A percentile compares a stretch with the other conserved stretches of the same genome.
These are phyloP conservation scores for Microtus richardsoni DNA, from an alignment of 2,113 vertebrate genomes.

Conservation along the genomic window DNA sequence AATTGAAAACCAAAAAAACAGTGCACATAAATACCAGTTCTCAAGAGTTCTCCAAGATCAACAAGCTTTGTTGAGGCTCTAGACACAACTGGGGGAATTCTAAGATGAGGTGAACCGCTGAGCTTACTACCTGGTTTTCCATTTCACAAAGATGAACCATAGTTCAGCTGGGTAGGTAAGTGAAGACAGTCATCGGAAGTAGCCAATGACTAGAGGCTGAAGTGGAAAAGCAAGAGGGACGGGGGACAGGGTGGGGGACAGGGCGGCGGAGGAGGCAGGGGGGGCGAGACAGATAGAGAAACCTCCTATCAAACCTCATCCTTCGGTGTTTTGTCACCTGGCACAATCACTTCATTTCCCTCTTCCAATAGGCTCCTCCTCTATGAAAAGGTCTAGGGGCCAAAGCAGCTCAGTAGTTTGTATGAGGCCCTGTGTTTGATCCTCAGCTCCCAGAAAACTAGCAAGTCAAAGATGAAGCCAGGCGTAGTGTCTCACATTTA, in stretches of 20 bases:
- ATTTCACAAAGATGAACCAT: not conserved
- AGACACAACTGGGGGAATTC: not conserved
- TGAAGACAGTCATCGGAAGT: not conserved
- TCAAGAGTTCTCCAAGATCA: constrained; percentile 6
- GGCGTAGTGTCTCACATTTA: not conserved
- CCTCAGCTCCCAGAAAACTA: not conserved
- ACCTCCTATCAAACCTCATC: not conserved
- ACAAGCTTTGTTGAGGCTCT: not conserved
- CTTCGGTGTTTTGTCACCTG: not conserved
- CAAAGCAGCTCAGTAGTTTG: not conserved
- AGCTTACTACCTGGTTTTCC: not conserved
- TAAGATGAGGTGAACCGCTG: not conserved
- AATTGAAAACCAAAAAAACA: not conserved
- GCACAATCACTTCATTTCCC: not conserved
- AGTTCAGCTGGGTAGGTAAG: not conserved
- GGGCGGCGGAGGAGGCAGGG: not conserved
- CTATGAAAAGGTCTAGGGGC: not conserved
- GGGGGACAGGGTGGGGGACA: no score
- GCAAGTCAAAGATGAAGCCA: not conserved
- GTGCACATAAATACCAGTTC: not conserved
- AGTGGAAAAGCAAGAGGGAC: not conserved
- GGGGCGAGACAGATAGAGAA: not conserved
- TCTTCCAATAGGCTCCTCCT: not conserved
- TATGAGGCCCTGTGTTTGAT: not conserved
- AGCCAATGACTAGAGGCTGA: not conserved